phyloP scores from a whole-genome alignment of 2,888 invertebrate species.

The Dinocampus coccinellae region DNA sequence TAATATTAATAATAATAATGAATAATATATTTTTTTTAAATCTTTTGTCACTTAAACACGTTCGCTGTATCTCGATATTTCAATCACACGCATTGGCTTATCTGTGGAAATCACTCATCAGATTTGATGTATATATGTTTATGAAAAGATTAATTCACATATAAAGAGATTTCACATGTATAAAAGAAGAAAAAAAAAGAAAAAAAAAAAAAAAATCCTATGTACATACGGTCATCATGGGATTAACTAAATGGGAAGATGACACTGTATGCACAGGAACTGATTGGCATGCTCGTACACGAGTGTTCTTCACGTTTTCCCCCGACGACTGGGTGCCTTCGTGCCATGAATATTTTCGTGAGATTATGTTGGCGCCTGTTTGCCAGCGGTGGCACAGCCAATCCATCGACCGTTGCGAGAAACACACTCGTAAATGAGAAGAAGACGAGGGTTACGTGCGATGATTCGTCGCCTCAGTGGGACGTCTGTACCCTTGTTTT shows the following conservation, averaged over 20 bases:
- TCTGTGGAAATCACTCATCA: neutral
- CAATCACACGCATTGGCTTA: neutral
- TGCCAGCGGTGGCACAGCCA: neutral
- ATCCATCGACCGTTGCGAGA: neutral
- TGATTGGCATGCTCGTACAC: constrained; percentile 43
- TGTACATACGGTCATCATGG: neutral
- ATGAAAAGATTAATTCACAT: neutral
- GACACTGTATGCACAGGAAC: constrained; percentile 5
- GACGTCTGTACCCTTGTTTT: neutral
- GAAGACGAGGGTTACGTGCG: constrained; percentile 19
- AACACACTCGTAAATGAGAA: constrained; percentile 6
- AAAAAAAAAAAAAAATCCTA: too few species aligned
- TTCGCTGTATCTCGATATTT: neutral
- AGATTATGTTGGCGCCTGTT: constrained; percentile 6
- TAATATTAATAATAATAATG: neutral
- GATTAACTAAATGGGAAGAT: constrained; percentile 6
- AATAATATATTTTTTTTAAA: neutral
- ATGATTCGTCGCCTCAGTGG: constrained; percentile 14
- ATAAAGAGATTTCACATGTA: neutral
- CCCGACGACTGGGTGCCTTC: constrained; percentile 18
- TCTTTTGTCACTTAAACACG: neutral
- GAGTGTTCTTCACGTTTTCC: constrained; percentile 21
- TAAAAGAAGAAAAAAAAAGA: too few species aligned
- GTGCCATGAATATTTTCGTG: constrained; percentile 37
- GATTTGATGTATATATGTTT: neutral